Evolutionary conservation across 1,140 invertebrate genomes (phyloP).

Genomic region (Drosophila orosa): DNA sequence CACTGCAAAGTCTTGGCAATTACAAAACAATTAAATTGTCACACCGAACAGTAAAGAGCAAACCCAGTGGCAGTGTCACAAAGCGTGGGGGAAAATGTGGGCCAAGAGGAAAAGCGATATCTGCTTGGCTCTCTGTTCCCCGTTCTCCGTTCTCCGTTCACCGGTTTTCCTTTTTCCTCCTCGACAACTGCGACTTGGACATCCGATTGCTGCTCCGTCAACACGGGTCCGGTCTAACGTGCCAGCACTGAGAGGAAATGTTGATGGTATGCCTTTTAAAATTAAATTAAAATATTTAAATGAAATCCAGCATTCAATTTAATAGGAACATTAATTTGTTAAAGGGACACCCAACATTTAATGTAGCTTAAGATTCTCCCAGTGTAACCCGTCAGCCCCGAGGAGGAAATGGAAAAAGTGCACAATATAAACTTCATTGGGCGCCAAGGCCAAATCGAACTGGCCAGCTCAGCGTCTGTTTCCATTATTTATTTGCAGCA

Average conservation of each 20-base stretch:
- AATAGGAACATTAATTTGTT: not conserved
- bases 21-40: conserved; percentile 83
- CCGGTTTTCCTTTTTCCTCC: conserved; percentile 14
- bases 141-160: not conserved
- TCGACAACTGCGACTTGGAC: conserved; percentile 12
- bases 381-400: conserved; percentile 1
- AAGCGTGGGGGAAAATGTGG: conserved; percentile 13
- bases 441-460: conserved; percentile 67
- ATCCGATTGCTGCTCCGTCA: conserved; percentile 39
- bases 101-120: conserved; percentile 52
- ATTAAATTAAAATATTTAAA: too few species aligned
- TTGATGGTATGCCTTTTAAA: not conserved
- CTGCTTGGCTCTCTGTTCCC: conserved; percentile 20
- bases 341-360: not conserved
- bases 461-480: conserved; percentile 58
- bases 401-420: conserved; percentile 74
- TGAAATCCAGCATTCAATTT: not conserved
- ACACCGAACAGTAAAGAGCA: conserved; percentile 46
- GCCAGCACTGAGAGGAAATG: conserved; percentile 10
- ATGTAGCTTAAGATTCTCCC: not conserved
- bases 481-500: conserved; percentile 79
- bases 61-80: conserved; percentile 25
- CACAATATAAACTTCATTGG: conserved; percentile 65
- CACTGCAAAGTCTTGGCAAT: conserved; percentile 64
- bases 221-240: conserved; percentile 59